Conservation (phyloP, 2,113 vertebrate genomes). For the Semnopithecus entellus region DNA sequence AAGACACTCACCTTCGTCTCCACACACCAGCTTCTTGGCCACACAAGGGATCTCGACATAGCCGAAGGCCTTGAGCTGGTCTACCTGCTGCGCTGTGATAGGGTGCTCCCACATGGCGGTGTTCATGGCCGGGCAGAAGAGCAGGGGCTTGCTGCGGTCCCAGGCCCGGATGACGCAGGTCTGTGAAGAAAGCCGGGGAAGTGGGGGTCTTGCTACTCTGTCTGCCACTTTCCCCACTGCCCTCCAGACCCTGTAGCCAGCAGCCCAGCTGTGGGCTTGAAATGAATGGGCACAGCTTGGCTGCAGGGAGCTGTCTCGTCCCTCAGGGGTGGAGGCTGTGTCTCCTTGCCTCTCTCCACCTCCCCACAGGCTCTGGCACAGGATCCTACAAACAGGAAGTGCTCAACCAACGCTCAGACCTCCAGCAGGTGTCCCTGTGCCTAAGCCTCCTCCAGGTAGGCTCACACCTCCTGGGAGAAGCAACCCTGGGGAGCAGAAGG, state of each 20-base stretch:
- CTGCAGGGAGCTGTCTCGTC: background rate
- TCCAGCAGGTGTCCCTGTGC: background rate
- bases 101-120: conserved; percentile 98
- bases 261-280: background rate
- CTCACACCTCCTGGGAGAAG: background rate
- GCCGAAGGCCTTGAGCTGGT: conserved; percentile 90
- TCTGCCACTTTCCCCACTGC: background rate
- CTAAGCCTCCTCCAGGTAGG: background rate
- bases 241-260: background rate
- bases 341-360: background rate
- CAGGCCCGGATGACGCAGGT: conserved; percentile 96
- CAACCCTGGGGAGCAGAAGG: background rate
- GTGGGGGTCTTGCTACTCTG: background rate
- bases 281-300: background rate
- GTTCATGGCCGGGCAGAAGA: conserved; percentile 99
- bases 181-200: conserved; percentile 74
- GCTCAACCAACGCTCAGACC: background rate
- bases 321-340: background rate
- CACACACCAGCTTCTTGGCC: conserved; percentile 93
- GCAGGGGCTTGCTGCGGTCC: conserved; percentile 91
- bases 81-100: conserved; percentile 90
- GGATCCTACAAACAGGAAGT: background rate
- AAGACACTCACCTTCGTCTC: conserved; percentile 92
- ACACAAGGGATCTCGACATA: conserved; percentile 95
- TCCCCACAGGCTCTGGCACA: background rate